Percentiles rank a stretch among this genome's conserved stretches.
These are phyloP conservation scores for Platycercus adscitus DNA, from an alignment of 2,113 vertebrate species.

Conservation along the genomic window DNA sequence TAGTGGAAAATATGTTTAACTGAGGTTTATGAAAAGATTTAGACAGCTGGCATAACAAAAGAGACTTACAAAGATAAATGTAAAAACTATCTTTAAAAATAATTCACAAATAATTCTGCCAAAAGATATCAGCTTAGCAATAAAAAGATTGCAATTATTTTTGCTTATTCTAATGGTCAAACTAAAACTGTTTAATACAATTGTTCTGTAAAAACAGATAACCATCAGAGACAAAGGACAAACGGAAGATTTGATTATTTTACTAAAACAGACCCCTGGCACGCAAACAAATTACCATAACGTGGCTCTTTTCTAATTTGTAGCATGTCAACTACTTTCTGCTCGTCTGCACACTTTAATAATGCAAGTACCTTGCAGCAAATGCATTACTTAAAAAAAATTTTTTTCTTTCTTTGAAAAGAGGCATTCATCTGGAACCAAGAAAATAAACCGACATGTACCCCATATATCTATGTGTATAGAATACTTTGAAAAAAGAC, in stretches of 20 bases:
- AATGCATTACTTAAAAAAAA: neutral
- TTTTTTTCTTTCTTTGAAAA: neutral
- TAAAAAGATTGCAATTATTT: neutral
- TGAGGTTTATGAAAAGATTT: constrained; percentile 71
- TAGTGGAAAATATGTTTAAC: constrained; percentile 74
- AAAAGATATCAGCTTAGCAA: constrained; percentile 20
- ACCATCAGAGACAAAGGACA: neutral
- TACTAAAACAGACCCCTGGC: neutral
- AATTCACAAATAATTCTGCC: constrained; percentile 12
- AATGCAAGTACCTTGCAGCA: neutral
- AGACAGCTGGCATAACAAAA: constrained; percentile 66
- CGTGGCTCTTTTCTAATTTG: neutral
- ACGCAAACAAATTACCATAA: neutral
- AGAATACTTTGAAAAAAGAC: neutral
- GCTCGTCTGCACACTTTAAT: neutral
- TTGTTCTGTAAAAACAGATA: neutral
- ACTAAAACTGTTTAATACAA: neutral
- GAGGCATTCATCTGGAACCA: neutral
- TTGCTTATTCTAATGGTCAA: neutral
- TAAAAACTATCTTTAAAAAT: constrained; percentile 48
- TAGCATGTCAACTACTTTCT: neutral
- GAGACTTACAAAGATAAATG: constrained; percentile 54
- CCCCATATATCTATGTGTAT: neutral
- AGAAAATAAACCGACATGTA: neutral
- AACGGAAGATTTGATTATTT: neutral